Evolutionary conservation across 1,140 invertebrate genomes (phyloP), one percentile per base, ranked within the genome.

Genomic region (Zaprionus ornatus): DNA sequence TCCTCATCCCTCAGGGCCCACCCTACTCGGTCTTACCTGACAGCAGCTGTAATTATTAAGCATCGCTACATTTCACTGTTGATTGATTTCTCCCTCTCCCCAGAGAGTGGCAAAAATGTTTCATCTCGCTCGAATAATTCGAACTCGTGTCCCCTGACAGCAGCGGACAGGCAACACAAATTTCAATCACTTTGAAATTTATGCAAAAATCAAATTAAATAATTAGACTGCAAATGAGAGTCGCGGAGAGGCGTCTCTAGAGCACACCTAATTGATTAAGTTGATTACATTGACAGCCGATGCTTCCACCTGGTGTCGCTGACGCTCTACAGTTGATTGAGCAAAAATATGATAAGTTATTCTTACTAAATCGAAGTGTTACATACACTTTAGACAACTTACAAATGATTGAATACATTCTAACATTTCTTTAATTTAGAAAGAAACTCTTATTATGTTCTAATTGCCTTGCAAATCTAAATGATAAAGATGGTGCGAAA

Each of bases 181-280:
- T 52, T 42, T 55, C 60, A 70, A 70, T 63, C 67, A 64, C 54
- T 68, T 64, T 57, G 65, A 79, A 86, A 60, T 87, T 65, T 67
- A 72, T 77, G 73, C 77, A 50, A 82, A 87, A 87, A 87, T 87
- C 80, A 52, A 82, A 83, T 87, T 78, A 83, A 78, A 87, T 87
- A 80, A 87, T 87, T 87, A 80, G 64, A 69, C 48, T 52, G 62
- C 40, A 67, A 77, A 77, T 67, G 57, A 81, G 37, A 17, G 6
- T 7, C n/a, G 40, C n/a, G 40, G 15, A 23, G 40, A 35, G 52
- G 56, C 42, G 60, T 64, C 42, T 59, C 40, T 32, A 54, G 19
- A 40, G 68, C 73, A 66, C 68, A 64, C 60, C 79, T 86, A 87
- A 86, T 86, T 86, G 82, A 86, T 86, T 86, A 71, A 86, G 66